A percentile compares a stretch with the other conserved stretches of the same genome.
Conservation (phyloP, 1,140 invertebrate genomes). For the Coelopa frigida region DNA sequence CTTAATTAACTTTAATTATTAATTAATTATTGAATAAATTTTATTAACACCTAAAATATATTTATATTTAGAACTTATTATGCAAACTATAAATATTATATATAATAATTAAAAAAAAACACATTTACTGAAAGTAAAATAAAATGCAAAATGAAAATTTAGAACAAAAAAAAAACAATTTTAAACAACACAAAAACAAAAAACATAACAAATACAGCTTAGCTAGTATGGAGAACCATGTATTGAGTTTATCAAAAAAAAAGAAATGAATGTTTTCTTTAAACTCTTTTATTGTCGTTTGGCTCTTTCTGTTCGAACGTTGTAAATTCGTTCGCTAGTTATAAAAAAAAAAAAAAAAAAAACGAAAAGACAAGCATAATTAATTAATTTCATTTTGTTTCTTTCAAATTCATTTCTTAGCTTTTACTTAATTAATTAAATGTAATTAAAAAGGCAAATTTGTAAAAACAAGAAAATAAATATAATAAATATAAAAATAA, state of each 20-base stretch:
- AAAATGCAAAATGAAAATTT: slow-evolving; percentile 7
- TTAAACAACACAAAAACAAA: slow-evolving; percentile 4
- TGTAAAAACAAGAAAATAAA: no score
- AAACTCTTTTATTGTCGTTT: slow-evolving; percentile 12
- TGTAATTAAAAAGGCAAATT: no score
- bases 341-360: slow-evolving; percentile 14
- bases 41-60: slow-evolving; percentile 7
- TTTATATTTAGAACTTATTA: slow-evolving; percentile 5
- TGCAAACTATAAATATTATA: slow-evolving; percentile 6
- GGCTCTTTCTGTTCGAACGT: no score
- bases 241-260: slow-evolving; percentile 15
- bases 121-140: slow-evolving; percentile 16
- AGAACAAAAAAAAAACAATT: not conserved
- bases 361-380: slow-evolving; percentile 10
- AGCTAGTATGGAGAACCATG: slow-evolving; percentile 14
- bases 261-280: slow-evolving; percentile 7
- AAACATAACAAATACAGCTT: slow-evolving; percentile 11
- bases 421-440: no score
- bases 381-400: no score
- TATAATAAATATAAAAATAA: no score
- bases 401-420: no score
- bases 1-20: slow-evolving; percentile 8
- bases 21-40: slow-evolving; percentile 5
- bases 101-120: slow-evolving; percentile 4
- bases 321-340: no score